phyloP scores from a whole-genome alignment of 2,113 vertebrate species.

The Cepphus grylle region DNA sequence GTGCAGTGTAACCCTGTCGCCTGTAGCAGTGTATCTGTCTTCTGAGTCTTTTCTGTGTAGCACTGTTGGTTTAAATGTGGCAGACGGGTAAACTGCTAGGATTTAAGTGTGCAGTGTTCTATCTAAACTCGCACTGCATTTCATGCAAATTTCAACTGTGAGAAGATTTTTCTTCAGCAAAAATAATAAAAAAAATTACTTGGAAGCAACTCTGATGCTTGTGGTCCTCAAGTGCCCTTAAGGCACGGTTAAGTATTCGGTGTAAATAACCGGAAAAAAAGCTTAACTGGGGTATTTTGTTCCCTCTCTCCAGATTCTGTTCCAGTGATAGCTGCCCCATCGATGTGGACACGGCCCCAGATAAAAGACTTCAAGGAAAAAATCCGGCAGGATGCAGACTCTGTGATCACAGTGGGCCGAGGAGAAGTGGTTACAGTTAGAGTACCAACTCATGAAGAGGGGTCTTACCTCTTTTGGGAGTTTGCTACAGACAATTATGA shows the following conservation, averaged over 20 bases:
- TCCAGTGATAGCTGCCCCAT: constrained; percentile 93
- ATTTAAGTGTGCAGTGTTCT: background rate
- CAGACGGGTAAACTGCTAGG: background rate
- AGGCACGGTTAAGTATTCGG: background rate
- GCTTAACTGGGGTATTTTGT: background rate
- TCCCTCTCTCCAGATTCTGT: constrained; percentile 75
- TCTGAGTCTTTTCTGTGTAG: background rate
- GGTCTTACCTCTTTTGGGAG: constrained; percentile 98
- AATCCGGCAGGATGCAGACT: constrained; percentile 96
- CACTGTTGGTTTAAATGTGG: background rate
- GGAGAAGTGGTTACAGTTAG: constrained; percentile 98
- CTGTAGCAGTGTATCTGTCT: background rate
- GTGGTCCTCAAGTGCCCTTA: background rate
- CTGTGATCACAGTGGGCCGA: constrained; percentile 95
- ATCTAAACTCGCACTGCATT: background rate
- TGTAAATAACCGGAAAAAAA: background rate
- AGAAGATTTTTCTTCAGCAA: background rate
- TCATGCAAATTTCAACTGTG: background rate
- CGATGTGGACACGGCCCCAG: constrained; percentile 99
- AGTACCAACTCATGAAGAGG: constrained; percentile 96
- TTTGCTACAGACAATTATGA: constrained; percentile 99
- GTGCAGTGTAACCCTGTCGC: background rate
- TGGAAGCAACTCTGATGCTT: background rate
- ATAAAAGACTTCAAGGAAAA: constrained; percentile 99
- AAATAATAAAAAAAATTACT: background rate